Evolutionary conservation across 2,797 vertebrate genomes (phyloP).

Genomic region (Sphenodon punctatus): DNA sequence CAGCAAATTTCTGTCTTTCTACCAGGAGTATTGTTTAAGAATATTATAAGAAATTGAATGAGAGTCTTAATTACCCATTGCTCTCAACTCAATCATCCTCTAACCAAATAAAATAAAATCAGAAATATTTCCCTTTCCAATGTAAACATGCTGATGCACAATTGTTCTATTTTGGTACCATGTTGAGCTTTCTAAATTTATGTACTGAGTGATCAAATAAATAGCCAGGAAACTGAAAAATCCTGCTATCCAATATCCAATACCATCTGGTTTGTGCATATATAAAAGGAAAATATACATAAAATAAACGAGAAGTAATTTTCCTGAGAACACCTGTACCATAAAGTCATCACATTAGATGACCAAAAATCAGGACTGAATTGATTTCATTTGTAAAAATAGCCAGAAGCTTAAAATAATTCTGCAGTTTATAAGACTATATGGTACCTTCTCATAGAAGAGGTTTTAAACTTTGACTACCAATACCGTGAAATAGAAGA

Average conservation of each 20-base stretch:
- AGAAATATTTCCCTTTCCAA: not conserved
- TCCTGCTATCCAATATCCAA: not conserved
- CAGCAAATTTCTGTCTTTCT: not conserved
- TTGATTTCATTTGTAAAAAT: too few relatives aligned
- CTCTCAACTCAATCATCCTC: not conserved
- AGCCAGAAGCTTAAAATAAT: too few relatives aligned
- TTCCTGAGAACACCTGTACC: constrained; percentile 23
- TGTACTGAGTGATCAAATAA: constrained; percentile 7
- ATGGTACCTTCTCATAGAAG: not conserved
- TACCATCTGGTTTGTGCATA: not conserved
- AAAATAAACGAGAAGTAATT: not conserved
- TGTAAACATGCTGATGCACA: not conserved
- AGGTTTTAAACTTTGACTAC: not conserved
- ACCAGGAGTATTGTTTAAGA: not conserved
- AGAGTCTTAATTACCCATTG: not conserved
- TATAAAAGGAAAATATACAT: not conserved
- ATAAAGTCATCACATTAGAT: not conserved
- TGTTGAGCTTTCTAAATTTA: not conserved
- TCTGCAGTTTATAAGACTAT: not conserved
- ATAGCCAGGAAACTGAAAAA: not conserved
- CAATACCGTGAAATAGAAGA: not conserved
- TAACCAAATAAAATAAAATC: not conserved
- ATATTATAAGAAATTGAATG: not conserved
- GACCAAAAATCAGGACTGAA: not conserved
- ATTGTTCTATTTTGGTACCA: not conserved